A percentile compares a stretch with the other conserved stretches of the same genome.
Conservation (phyloP, 1,140 invertebrate genomes). For the Marisa cornuarietis region DNA sequence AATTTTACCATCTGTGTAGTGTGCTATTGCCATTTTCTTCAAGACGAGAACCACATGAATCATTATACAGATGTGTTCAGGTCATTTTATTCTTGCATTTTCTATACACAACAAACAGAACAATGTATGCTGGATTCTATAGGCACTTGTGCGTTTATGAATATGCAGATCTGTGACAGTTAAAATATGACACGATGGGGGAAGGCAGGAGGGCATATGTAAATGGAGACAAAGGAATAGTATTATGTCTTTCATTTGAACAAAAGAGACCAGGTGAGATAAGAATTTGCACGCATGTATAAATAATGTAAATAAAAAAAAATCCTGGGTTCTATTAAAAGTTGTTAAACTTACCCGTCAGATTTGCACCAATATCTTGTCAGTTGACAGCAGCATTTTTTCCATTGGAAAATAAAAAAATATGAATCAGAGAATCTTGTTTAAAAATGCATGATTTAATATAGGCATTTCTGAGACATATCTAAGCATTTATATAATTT, state of each 20-base stretch:
- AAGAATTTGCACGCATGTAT: background rate
- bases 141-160: background rate
- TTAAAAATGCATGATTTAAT: no score
- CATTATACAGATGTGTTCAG: no score
- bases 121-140: background rate
- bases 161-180: no score
- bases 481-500: no score
- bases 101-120: background rate
- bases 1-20: no score
- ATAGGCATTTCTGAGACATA: no score
- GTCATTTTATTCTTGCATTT: background rate
- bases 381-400: background rate
- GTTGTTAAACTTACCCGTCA: constrained; percentile 45
- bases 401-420: no score
- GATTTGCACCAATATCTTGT: constrained; percentile 57
- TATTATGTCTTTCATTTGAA: background rate
- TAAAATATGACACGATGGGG: no score
- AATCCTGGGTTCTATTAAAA: background rate
- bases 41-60: no score
- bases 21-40: no score
- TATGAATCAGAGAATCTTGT: no score
- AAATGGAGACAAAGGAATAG: background rate
- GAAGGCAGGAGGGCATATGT: background rate
- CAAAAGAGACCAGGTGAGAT: background rate
- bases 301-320: background rate